phyloP scores from a whole-genome alignment of 2,888 invertebrate species.

The Gandaritis pyraliata region DNA sequence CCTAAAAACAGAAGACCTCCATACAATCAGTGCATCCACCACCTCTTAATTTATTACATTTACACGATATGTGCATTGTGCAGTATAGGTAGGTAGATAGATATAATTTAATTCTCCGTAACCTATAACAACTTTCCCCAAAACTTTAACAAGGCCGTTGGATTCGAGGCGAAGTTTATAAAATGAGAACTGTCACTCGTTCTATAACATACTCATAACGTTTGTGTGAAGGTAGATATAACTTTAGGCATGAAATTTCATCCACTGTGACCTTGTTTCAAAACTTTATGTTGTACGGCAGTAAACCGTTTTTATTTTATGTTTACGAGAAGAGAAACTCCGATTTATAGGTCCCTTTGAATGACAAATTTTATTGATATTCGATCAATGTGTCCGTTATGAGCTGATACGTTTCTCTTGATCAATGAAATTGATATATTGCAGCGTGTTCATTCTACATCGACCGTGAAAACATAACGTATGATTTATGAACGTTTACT shows the following conservation, averaged over 20 bases:
- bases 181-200: constrained; percentile 62
- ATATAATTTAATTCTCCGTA: constrained; percentile 41
- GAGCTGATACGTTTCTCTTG: constrained; percentile 46
- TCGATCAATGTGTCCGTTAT: constrained; percentile 51
- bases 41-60: too few relatives aligned
- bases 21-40: too few relatives aligned
- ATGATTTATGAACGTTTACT: constrained; percentile 40
- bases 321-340: constrained; percentile 65
- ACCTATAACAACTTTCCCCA: constrained; percentile 62
- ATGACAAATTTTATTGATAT: constrained; percentile 62
- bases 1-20: too few relatives aligned
- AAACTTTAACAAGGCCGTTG: constrained; percentile 65
- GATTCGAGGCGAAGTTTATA: constrained; percentile 63
- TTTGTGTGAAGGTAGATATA: constrained; percentile 45
- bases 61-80: too few relatives aligned
- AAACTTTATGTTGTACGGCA: constrained; percentile 62
- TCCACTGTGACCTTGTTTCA: constrained; percentile 64
- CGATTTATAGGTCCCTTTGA: constrained; percentile 55
- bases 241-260: constrained; percentile 66
- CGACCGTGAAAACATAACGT: constrained; percentile 41
- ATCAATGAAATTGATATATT: constrained; percentile 43
- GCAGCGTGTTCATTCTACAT: constrained; percentile 40
- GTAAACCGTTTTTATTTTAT: constrained; percentile 70
- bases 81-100: constrained; percentile 19
- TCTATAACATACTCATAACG: constrained; percentile 52